Evolutionary conservation across 2,113 vertebrate species (phyloP), one percentile per base, ranked within the genome.

Genomic region (Corythornis madagascariensis): DNA sequence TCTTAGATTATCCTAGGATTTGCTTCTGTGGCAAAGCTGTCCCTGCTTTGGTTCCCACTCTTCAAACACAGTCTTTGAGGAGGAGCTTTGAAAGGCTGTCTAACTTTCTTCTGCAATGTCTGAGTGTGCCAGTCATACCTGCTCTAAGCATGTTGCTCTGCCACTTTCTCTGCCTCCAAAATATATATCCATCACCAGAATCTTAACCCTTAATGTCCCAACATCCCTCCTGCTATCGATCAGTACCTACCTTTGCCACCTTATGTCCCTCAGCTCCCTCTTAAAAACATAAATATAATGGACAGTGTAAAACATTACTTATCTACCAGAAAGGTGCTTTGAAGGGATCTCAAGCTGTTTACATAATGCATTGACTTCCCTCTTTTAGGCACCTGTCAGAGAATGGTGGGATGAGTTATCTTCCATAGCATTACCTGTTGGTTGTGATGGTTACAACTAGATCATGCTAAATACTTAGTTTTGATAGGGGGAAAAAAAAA

Each of bases 101-200:
- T 43, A 59, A 6, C 19, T 69, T 83, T 35, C 47, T 74, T 59
- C n/a, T 50, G n/a, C 26, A 14, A 4, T 2, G 5, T 61, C 33
- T 40, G 20, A 38, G 17, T 53, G 26, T 53, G 20, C 19, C 52
- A 38, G 33, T 7, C 56, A 53, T 19, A 22, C 11, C 14, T 66
- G 43, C 6, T 28, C 26, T 42, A 16, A 77, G 17, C 45, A 83
- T 26, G 6, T 4, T 26, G 3, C n/a, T 77, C 50, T 85, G 31
- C 12, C 42, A 63, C 29, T 19, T 45, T 33, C 65, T 28, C 56
- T n/a, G 31, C 21, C 38, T 71, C 48, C 10, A 28, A 25, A 1
- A 0, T 38, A 50, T 55, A 6, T 3, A 10, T 13, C 26, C 28
- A 50, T 19, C 52, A 52, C 4, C 0, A 1, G 16, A 22, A 77